Percentiles rank a stretch among this genome's conserved stretches.
These are phyloP conservation scores for Phaedon cochleariae DNA, from an alignment of 2,888 invertebrate species.

Conservation along the genomic window DNA sequence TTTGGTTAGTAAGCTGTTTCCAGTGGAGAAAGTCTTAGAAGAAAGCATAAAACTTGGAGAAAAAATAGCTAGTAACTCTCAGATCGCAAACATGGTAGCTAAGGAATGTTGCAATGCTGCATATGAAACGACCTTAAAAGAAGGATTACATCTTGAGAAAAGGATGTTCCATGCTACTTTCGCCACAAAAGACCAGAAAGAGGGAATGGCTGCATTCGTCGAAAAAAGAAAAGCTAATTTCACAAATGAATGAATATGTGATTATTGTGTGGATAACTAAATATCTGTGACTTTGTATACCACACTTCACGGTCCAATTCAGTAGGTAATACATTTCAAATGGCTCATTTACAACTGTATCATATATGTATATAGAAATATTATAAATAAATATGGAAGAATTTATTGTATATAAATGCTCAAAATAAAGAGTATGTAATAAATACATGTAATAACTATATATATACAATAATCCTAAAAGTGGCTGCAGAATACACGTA, in stretches of 20 bases:
- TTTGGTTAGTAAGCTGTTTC: conserved; percentile 89
- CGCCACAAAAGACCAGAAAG: conserved; percentile 92
- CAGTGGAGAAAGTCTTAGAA: conserved; percentile 83
- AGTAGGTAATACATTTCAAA: no score
- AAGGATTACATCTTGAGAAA: conserved; percentile 91
- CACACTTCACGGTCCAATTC: no score
- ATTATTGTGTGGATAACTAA: no score
- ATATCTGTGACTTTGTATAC: no score
- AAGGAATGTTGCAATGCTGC: conserved; percentile 93
- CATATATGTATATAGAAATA: no score
- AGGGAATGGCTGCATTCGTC: conserved; percentile 97
- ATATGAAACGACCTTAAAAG: conserved; percentile 85
- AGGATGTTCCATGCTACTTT: conserved; percentile 94
- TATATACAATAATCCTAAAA: no score
- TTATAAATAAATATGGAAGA: no score
- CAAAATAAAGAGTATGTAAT: no score
- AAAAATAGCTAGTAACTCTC: conserved; percentile 90
- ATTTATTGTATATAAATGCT: no score
- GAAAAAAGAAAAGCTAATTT: conserved; percentile 94
- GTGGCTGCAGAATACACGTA: no score
- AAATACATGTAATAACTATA: no score
- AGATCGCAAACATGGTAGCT: conserved; percentile 83
- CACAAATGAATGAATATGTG: conserved; percentile 78
- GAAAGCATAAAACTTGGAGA: conserved; percentile 96
- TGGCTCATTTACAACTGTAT: no score